Percentiles rank a stretch among this genome's conserved stretches.
Evolutionary conservation across 2,797 vertebrate genomes (phyloP).

Genomic region (Myripristis jacobus): DNA sequence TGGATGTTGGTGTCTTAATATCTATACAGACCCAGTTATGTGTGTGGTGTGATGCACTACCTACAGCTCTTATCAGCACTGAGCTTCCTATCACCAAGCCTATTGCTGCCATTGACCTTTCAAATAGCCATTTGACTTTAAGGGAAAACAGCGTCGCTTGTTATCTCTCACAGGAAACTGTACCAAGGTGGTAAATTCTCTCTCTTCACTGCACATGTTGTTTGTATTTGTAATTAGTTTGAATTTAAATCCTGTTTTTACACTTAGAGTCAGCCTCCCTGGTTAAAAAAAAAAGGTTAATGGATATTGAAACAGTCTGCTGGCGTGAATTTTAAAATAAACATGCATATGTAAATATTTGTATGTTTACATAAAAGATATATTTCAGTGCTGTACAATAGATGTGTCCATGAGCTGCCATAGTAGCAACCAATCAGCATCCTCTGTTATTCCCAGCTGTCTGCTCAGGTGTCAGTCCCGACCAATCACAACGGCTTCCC

Average conservation of each 20-base stretch:
- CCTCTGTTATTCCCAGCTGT: constrained; percentile 38
- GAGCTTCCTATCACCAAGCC: constrained; percentile 1
- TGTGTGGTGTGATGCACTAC: constrained; percentile 18
- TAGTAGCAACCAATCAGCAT: constrained; percentile 64
- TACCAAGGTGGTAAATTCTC: constrained; percentile 18
- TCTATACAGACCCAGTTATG: neutral
- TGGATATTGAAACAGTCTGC: no score
- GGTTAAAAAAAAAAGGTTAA: no score
- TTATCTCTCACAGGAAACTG: constrained; percentile 35
- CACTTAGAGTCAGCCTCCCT: neutral
- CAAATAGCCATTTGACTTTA: constrained; percentile 14
- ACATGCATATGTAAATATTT: constrained; percentile 26
- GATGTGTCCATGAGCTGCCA: constrained; percentile 49
- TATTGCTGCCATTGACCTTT: constrained; percentile 50
- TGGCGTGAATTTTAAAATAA: no score
- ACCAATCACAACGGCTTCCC: constrained; percentile 57
- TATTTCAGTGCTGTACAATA: constrained; percentile 51
- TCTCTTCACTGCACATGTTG: neutral
- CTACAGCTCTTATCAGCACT: constrained; percentile 36
- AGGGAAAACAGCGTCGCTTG: constrained; percentile 31
- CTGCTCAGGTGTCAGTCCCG: constrained; percentile 72
- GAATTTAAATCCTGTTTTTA: neutral
- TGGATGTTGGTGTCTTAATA: neutral
- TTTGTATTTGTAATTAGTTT: constrained; percentile 18
- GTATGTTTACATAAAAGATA: constrained; percentile 68